Conservation (phyloP, 2,113 vertebrate genomes). For the Dipodomys ordii region DNA sequence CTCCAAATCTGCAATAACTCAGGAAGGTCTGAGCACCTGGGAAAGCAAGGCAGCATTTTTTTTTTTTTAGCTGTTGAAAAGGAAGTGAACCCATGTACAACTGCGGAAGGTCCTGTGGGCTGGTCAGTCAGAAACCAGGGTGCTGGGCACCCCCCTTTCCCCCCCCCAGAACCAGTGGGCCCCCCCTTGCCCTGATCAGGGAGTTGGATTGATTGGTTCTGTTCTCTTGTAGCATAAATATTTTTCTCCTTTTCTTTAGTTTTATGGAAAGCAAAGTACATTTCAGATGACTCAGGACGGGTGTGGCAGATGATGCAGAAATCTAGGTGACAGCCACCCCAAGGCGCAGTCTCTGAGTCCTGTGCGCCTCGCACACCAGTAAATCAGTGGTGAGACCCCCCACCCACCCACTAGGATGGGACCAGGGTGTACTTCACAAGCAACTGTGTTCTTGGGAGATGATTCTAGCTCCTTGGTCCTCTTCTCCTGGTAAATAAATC, state of each 20-base stretch:
- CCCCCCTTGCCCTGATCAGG: too few relatives aligned
- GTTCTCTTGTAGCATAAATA: neutral
- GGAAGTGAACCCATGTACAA: too few relatives aligned
- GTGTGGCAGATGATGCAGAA: neutral
- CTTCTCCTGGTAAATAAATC: neutral
- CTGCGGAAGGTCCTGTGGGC: too few relatives aligned
- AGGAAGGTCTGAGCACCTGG: too few relatives aligned
- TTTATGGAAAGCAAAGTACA: neutral
- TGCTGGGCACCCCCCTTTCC: too few relatives aligned
- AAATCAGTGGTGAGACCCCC: neutral
- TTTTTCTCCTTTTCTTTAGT: constrained; percentile 7
- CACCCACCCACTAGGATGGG: neutral
- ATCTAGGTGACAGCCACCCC: too few relatives aligned
- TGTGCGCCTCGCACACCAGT: neutral
- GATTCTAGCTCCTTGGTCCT: neutral
- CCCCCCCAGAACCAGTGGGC: too few relatives aligned
- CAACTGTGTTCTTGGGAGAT: neutral
- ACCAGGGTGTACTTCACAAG: neutral
- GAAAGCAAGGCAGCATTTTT: too few relatives aligned
- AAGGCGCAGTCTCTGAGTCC: neutral
- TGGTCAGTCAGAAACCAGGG: too few relatives aligned
- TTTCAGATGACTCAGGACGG: neutral
- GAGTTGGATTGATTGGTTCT: too few relatives aligned
- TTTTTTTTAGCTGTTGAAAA: too few relatives aligned
- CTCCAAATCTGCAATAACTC: neutral